phyloP scores from a whole-genome alignment of 2,797 vertebrate species.

The Parauchenoglanis ngamensis region DNA sequence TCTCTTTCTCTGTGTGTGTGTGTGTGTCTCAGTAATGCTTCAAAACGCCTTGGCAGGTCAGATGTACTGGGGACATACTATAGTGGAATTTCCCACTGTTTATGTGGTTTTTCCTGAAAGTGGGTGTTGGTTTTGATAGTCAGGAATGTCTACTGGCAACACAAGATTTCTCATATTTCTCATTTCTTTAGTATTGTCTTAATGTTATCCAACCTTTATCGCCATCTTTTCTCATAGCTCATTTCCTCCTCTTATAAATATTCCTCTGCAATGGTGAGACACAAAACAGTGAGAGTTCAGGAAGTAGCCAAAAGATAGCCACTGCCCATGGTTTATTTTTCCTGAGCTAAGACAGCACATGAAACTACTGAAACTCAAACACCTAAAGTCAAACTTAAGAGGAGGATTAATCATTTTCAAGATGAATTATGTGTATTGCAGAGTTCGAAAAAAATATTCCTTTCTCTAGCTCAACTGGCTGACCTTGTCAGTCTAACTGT shows the following conservation, averaged over 20 bases:
- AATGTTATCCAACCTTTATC: slow-evolving; percentile 10
- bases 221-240: slow-evolving; percentile 9
- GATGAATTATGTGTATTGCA: slow-evolving; percentile 12
- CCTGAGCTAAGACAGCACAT: neutral
- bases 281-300: slow-evolving; percentile 1
- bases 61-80: slow-evolving; percentile 37
- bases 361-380: slow-evolving; percentile 25
- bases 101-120: slow-evolving; percentile 43
- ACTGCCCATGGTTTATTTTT: slow-evolving; percentile 23
- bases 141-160: slow-evolving; percentile 35
- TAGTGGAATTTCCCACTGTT: slow-evolving; percentile 47
- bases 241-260: slow-evolving; percentile 27
- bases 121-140: slow-evolving; percentile 30
- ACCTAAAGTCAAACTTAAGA: slow-evolving; percentile 35
- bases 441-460: neutral
- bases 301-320: slow-evolving; percentile 7
- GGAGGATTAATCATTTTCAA: slow-evolving; percentile 33
- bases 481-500: slow-evolving; percentile 35
- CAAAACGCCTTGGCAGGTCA: slow-evolving; percentile 49
- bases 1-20: neutral
- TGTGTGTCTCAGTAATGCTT: slow-evolving; percentile 42
- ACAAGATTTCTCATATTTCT: slow-evolving; percentile 11
- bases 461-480: slow-evolving; percentile 9
- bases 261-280: neutral
- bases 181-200: slow-evolving; percentile 15